These are phyloP conservation scores for Calameuta idolon DNA, from an alignment of 2,888 invertebrate species.

Conservation along the genomic window DNA sequence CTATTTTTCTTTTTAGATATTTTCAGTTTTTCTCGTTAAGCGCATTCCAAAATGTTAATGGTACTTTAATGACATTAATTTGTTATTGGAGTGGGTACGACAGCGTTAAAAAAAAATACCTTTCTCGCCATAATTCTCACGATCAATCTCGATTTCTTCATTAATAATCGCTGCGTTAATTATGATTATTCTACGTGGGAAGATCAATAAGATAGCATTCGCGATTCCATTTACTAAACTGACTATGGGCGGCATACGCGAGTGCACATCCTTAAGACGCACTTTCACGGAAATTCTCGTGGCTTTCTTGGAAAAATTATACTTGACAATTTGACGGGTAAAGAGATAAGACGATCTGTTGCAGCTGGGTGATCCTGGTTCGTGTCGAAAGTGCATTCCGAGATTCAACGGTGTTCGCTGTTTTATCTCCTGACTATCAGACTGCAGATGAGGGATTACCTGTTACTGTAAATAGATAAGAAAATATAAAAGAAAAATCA, in stretches of 20 bases:
- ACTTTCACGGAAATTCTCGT: constrained; percentile 31
- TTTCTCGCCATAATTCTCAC: neutral
- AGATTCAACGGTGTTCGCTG: neutral
- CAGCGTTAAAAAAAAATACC: neutral
- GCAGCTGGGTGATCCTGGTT: neutral
- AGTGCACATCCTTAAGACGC: neutral
- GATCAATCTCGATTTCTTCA: neutral
- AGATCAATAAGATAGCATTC: neutral
- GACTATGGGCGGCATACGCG: neutral
- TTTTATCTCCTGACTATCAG: neutral
- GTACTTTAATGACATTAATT: neutral
- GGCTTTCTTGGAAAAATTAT: neutral
- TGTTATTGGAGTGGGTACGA: neutral
- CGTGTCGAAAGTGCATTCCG: neutral
- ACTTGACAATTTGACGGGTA: neutral
- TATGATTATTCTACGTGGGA: neutral
- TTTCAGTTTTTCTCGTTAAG: neutral
- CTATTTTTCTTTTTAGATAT: neutral
- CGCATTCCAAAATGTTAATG: neutral
- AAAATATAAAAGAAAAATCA: neutral
- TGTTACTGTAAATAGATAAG: neutral
- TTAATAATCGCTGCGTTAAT: neutral
- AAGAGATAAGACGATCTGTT: neutral
- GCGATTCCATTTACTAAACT: neutral
- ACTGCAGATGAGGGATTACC: neutral